Evolutionary conservation across 2,113 vertebrate genomes (phyloP).

Genomic region (Mungos mungo): DNA sequence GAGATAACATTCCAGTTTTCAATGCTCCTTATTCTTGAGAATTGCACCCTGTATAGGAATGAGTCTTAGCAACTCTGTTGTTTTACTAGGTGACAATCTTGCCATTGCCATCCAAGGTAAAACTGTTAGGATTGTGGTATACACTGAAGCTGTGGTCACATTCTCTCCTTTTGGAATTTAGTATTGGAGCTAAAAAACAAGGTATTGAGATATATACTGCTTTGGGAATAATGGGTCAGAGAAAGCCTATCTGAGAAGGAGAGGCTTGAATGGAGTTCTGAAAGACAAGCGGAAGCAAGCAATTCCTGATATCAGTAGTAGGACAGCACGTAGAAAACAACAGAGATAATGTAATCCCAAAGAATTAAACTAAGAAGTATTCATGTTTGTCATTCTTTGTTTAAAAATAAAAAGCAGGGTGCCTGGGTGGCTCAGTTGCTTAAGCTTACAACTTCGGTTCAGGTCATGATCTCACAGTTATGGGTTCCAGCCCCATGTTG

Average conservation of each 20-base stretch:
- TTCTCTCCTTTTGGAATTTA: background rate
- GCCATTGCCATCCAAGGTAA: background rate
- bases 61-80: background rate
- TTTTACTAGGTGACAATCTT: background rate
- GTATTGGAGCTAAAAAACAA: background rate
- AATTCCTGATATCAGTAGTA: background rate
- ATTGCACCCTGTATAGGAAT: background rate
- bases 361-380: background rate
- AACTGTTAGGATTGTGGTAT: background rate
- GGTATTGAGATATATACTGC: background rate
- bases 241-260: background rate
- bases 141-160: background rate
- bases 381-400: background rate
- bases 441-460: too few species aligned
- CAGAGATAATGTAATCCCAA: background rate
- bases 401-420: background rate
- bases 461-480: too few species aligned
- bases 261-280: background rate
- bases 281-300: background rate
- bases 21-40: background rate
- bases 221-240: background rate
- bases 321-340: background rate
- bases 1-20: background rate
- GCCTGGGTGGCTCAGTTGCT: too few species aligned
- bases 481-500: too few species aligned